phyloP scores from a whole-genome alignment of 2,797 vertebrate species.

The Pempheris klunzingeri region DNA sequence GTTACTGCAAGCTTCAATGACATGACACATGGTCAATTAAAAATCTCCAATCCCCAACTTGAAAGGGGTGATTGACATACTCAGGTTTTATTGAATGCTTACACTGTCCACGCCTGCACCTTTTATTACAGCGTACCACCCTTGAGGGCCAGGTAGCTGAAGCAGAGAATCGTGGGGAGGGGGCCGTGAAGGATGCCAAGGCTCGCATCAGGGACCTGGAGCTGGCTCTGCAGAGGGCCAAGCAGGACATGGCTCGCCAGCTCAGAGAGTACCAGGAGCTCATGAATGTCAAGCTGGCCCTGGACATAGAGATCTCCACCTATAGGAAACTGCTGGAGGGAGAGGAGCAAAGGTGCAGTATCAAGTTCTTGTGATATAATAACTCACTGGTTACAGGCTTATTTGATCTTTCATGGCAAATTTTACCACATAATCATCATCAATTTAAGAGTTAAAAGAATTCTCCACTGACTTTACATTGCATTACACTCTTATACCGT shows the following conservation, averaged over 20 bases:
- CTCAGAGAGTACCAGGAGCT: conserved; percentile 90
- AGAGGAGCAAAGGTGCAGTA: conserved; percentile 90
- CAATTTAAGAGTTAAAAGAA: not conserved
- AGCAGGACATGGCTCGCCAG: conserved; percentile 77
- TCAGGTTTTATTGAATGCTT: not conserved
- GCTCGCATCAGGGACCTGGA: conserved; percentile 71
- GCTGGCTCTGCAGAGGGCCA: conserved; percentile 72
- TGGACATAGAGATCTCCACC: conserved; percentile 87
- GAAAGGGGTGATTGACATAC: not conserved
- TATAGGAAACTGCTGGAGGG: conserved; percentile 89
- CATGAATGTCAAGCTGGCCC: conserved; percentile 83
- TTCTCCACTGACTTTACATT: not conserved
- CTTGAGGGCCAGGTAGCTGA: conserved; percentile 73
- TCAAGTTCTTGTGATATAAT: not conserved
- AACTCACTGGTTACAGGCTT: not conserved
- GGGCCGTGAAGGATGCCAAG: conserved; percentile 60
- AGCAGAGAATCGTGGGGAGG: conserved; percentile 66
- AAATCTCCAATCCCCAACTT: not conserved
- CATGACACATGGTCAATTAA: not conserved
- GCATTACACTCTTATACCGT: not conserved
- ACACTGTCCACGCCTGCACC: not conserved
- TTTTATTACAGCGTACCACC: conserved; percentile 53
- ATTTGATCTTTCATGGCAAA: too few relatives aligned
- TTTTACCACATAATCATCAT: not conserved
- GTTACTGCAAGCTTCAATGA: not conserved